Percentiles rank a stretch among this genome's conserved stretches.
Conservation (phyloP, 2,797 vertebrate species). For the Tiaroga cobitis region DNA sequence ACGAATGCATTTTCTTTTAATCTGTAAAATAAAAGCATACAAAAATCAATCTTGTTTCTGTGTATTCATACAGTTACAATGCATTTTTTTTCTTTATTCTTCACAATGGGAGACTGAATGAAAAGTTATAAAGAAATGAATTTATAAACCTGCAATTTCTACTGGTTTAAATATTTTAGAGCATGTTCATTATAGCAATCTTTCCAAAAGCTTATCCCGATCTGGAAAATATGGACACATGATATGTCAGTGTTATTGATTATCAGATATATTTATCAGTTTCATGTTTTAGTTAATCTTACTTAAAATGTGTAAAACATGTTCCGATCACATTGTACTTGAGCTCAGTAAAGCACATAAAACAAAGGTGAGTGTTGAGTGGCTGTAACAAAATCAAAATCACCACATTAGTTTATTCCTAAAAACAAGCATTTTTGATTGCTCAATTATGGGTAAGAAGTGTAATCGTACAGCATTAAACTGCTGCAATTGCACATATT, state of each 20-base stretch:
- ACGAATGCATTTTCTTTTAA: conserved; percentile 99
- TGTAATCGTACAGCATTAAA: neutral
- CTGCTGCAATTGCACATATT: neutral
- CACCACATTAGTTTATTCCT: neutral
- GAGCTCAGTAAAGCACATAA: neutral
- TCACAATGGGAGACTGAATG: neutral
- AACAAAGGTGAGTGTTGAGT: neutral
- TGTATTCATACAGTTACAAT: neutral
- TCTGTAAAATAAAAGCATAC: conserved; percentile 96
- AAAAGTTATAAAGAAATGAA: neutral
- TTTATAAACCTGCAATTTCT: neutral
- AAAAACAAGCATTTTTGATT: neutral
- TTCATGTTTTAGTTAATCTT: neutral
- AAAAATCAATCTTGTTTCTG: conserved; percentile 55
- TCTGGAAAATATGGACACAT: neutral
- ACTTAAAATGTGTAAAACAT: neutral
- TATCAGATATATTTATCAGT: neutral
- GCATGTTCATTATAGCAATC: neutral
- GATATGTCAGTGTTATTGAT: neutral
- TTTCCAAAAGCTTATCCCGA: neutral
- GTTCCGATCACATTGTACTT: neutral
- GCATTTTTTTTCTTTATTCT: neutral
- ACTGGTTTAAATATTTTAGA: neutral
- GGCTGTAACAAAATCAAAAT: neutral
- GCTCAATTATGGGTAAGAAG: neutral